A percentile compares a stretch with the other conserved stretches of the same genome.
Conservation (phyloP, 2,113 vertebrate genomes). For the Neotragus moschatus region DNA sequence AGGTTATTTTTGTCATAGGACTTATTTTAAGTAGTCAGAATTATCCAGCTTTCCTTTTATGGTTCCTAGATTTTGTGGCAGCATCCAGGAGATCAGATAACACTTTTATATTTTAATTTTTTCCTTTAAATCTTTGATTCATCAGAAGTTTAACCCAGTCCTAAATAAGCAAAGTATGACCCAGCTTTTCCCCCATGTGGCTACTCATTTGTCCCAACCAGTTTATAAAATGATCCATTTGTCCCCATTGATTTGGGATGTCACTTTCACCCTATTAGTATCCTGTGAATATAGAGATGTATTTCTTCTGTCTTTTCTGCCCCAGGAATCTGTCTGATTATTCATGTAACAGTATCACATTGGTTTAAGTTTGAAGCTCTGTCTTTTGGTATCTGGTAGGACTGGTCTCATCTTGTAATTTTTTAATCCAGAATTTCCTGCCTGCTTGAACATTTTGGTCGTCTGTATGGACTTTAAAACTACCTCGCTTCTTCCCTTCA, state of each 20-base stretch:
- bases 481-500: not conserved
- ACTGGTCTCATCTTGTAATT: not conserved
- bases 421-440: not conserved
- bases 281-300: not conserved
- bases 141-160: conserved; percentile 23
- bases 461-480: not conserved
- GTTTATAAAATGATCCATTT: not conserved
- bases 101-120: conserved; percentile 34
- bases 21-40: conserved; percentile 56
- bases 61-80: conserved; percentile 49
- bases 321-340: not conserved
- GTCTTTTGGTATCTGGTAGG: not conserved
- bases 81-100: conserved; percentile 41
- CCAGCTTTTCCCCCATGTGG: not conserved
- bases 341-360: not conserved
- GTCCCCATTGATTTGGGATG: not conserved
- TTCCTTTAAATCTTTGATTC: conserved; percentile 36
- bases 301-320: not conserved
- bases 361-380: not conserved
- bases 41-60: conserved; percentile 61
- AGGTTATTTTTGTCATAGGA: conserved; percentile 58
- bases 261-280: not conserved
- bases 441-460: not conserved
- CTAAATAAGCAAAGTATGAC: not conserved
- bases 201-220: not conserved